Base-by-base conservation (phyloP, 2,888 invertebrate genomes). In the Nycteola revayana region DNA sequence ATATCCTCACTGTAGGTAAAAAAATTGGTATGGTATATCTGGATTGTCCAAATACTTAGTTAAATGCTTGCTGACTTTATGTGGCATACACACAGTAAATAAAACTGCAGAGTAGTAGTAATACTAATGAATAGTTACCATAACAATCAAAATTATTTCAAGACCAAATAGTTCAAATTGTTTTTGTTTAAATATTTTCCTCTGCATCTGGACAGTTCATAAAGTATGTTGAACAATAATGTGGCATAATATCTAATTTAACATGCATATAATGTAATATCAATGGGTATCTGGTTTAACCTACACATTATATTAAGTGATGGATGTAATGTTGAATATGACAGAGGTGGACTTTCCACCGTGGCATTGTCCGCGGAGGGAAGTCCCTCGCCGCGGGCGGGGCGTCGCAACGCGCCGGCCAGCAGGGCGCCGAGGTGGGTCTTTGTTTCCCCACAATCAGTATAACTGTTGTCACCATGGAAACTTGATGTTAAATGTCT, bases 341-440 rank as follows among this genome's bases (percentile, higher is more conserved):
- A 75, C 92, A 94, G 94, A 94, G 93, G 92, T 94, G 94, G 94
- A 93, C 93, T 86, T 90, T 93, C 89, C 93, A 94, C 86, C 93
- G 93, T 75, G 94, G 94, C 89, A 92, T 94, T 78, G 92, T 93
- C 72, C 93, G 94, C 81, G 93, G 93, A 84, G 91, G 90, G 78
- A 90, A 90, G 74, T 86, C 90, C 57, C 87, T 90, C 53, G 88
- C 90, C 62, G 83, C 87, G 61, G 75, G 85, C 66, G 89, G 85
- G 66, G 82, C 86, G 59, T 66, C 88, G 54, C 81, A 66, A 44
- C 81, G 81, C 56, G 74, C 80, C 66, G 80, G 84, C 63, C 82
- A 78, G 47, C 70, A 63, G 65, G 74, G 82, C 75, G 78, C 84
- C 61, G 90, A 91, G 91, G 91, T 92, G 89, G 84, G 88, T 89